Conservation (phyloP, 2,888 invertebrate genomes). For the Poecilus cupreus region DNA sequence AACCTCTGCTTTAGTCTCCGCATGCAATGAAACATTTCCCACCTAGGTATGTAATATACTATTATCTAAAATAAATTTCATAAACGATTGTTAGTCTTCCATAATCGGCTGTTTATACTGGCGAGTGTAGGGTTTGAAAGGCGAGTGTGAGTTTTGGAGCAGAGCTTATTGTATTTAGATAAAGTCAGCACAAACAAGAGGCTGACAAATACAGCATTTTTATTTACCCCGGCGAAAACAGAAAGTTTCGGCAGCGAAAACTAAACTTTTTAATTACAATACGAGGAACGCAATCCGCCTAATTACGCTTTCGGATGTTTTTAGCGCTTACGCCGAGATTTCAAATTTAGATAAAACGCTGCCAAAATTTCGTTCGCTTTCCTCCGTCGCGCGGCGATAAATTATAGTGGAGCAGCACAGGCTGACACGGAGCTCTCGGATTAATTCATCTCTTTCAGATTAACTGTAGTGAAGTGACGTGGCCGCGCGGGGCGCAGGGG, state of each 20-base stretch:
- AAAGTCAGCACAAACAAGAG: too few species aligned
- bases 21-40: too few species aligned
- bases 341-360: conserved; percentile 74
- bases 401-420: conserved; percentile 70
- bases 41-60: too few species aligned
- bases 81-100: too few species aligned
- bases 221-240: too few species aligned
- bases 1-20: too few species aligned
- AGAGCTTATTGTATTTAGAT: too few species aligned
- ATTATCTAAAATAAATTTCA: too few species aligned
- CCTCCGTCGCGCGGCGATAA: conserved; percentile 69
- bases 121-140: too few species aligned
- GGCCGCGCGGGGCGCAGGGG: conserved; percentile 64
- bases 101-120: too few species aligned
- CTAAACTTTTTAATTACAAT: conserved; percentile 72
- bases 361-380: conserved; percentile 73
- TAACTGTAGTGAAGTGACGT: conserved; percentile 72
- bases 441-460: conserved; percentile 74
- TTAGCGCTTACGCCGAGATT: conserved; percentile 68
- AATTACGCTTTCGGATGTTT: conserved; percentile 70
- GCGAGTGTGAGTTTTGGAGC: too few species aligned
- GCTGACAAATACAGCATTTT: too few species aligned
- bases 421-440: conserved; percentile 72
- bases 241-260: conserved; percentile 12
- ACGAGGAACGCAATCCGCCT: conserved; percentile 69